Evolutionary conservation across 2,113 vertebrate genomes (phyloP).

Genomic region (Lota lota): DNA sequence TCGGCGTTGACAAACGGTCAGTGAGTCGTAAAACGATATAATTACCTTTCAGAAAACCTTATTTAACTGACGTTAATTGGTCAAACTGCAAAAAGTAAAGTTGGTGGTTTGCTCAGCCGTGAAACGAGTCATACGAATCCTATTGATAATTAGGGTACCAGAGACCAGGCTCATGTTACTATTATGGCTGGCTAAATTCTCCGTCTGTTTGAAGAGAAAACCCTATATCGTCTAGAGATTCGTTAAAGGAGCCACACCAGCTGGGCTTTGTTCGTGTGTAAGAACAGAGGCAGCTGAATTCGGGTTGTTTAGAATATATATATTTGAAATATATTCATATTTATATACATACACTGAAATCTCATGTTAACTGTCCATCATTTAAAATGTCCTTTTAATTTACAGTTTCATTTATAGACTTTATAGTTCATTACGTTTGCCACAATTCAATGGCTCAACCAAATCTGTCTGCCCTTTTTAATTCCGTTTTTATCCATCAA

Average conservation of each 20-base stretch:
- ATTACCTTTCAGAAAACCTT: slow-evolving; percentile 75
- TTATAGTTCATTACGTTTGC: no score
- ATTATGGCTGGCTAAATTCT: slow-evolving; percentile 31
- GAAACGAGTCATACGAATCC: slow-evolving; percentile 46
- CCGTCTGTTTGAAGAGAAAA: slow-evolving; percentile 18
- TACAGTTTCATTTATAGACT: no score
- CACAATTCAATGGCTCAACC: no score
- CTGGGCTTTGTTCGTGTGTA: slow-evolving; percentile 8
- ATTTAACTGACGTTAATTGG: slow-evolving; percentile 77
- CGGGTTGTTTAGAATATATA: no score
- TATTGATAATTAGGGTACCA: slow-evolving; percentile 65
- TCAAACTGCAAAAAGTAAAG: slow-evolving; percentile 62
- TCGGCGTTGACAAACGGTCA: slow-evolving; percentile 72
- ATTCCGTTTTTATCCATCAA: no score
- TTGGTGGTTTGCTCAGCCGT: slow-evolving; percentile 55
- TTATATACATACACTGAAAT: no score
- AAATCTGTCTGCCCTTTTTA: no score
- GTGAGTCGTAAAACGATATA: slow-evolving; percentile 73
- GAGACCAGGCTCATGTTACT: slow-evolving; percentile 16
- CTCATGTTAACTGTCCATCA: no score
- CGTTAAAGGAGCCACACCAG: background rate
- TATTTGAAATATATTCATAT: no score
- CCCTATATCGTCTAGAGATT: slow-evolving; percentile 21
- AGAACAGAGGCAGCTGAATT: background rate
- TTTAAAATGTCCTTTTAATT: no score